Evolutionary conservation across 2,888 invertebrate species (phyloP), one percentile per base, ranked within the genome.

Genomic region (Panorpa germanica): DNA sequence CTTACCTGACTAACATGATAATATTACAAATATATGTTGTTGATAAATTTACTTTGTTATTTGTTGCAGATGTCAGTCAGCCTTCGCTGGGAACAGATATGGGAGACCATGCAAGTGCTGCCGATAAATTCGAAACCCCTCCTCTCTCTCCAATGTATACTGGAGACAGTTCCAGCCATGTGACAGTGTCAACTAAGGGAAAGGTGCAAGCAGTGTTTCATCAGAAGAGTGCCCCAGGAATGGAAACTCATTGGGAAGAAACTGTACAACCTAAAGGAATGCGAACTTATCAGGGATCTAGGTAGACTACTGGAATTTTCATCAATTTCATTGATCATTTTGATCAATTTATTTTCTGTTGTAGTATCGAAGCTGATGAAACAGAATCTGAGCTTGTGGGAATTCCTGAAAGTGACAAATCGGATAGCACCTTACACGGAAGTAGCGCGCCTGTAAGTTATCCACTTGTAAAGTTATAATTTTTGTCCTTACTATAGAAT

Each of bases 331-430:
- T 32, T 31, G 13, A 36, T 34, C 9, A 25, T 43, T 40, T 35
- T 48, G 44, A 16, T 49, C 50, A 30, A 23, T n/a, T n/a, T n/a
- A n/a, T n/a, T n/a, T n/a, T n/a, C n/a, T 57, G 57, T 31, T 60
- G 59, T 59, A 62, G 68, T 36, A 46, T 74, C 37, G 82, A 82
- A 48, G 76, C 73, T 37, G 85, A 86, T 50, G 83, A 83, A 39
- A 76, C 78, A 3, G 86, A 88, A 53, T 82, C 82, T 31, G 86
- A 86, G 52, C 55, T 88, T 41, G 82, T 82, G 34, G 83, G 81
- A 33, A 86, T 86, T 46, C 85, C 85, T 9, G 86, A 88, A 58
- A 83, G 82, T 48, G 80, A 83, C 53, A 71, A 78, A 46, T 83
- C 80, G 10, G 82, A 82, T 46, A 81, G 80, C 44, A 82, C 81